Conservation (phyloP, 2,797 vertebrate species). For the Sebastes melanostomus region DNA sequence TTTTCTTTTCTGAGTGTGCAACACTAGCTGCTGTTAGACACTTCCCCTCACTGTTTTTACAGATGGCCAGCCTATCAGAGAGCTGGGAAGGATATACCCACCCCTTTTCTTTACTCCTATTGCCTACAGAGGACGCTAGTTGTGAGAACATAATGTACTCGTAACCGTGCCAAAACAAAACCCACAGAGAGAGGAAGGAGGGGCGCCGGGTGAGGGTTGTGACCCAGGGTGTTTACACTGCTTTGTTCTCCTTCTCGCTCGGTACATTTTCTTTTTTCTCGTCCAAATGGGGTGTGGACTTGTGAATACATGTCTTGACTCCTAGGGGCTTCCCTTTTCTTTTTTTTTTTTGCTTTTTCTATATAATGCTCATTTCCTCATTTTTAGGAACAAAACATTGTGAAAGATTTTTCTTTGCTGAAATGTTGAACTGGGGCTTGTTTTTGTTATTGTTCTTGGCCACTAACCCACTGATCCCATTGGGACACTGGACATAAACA, state of each 20-base stretch:
- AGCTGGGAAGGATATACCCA: slow-evolving; percentile 41
- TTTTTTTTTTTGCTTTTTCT: not conserved
- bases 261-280: slow-evolving; percentile 10
- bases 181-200: slow-evolving; percentile 52
- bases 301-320: slow-evolving; percentile 39
- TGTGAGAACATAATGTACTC: slow-evolving; percentile 81
- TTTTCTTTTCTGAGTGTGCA: slow-evolving; percentile 2
- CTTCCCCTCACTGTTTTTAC: slow-evolving; percentile 69
- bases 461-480: not conserved
- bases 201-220: slow-evolving; percentile 63
- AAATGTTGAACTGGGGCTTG: not conserved
- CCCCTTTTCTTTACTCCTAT: slow-evolving; percentile 59
- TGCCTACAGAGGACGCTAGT: slow-evolving; percentile 67
- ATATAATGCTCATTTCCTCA: slow-evolving; percentile 14
- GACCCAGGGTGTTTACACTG: slow-evolving; percentile 75
- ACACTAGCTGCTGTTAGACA: slow-evolving; percentile 56
- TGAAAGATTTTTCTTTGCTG: slow-evolving; percentile 10
- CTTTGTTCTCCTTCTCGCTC: slow-evolving; percentile 64
- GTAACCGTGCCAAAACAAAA: slow-evolving; percentile 79
- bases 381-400: slow-evolving; percentile 42
- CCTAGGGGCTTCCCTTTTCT: slow-evolving; percentile 35
- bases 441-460: not conserved
- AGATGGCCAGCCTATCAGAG: slow-evolving; percentile 71
- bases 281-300: slow-evolving; percentile 30
- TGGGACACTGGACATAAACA: not conserved